Conservation (phyloP, 2,888 invertebrate genomes). For the Melieria crassipennis region DNA sequence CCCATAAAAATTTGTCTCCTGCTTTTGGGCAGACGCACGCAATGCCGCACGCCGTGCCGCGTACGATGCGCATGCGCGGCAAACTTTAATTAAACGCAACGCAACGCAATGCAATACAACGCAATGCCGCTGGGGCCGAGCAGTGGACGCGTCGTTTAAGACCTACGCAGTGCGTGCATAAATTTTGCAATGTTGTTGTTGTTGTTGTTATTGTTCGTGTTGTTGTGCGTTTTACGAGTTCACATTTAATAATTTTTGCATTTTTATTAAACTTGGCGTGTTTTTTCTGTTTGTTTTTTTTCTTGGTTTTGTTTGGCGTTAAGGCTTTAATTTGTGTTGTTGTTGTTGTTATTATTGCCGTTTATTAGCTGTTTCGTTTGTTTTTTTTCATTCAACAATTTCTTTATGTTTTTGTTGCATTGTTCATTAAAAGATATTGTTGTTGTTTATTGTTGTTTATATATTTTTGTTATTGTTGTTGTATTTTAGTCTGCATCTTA, state of each 20-base stretch:
- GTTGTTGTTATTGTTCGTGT: constrained; percentile 6
- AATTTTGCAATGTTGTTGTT: neutral
- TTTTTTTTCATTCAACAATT: too few relatives aligned
- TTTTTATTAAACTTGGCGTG: constrained; percentile 51
- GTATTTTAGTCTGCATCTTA: constrained; percentile 41
- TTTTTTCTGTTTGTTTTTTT: neutral
- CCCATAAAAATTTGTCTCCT: constrained; percentile 52
- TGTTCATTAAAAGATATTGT: neutral
- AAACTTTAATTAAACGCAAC: constrained; percentile 30
- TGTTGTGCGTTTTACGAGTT: constrained; percentile 52
- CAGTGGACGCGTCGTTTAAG: neutral
- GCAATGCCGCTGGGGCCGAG: too few relatives aligned
- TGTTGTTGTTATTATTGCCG: constrained; percentile 15
- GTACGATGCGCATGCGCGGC: constrained; percentile 21
- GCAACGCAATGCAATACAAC: neutral
- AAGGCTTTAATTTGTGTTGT: constrained; percentile 1
- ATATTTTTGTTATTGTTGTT: constrained; percentile 41
- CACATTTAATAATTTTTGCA: constrained; percentile 55
- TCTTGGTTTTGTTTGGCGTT: constrained; percentile 11
- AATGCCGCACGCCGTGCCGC: constrained; percentile 2
- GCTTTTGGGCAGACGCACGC: constrained; percentile 21
- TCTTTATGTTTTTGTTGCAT: too few relatives aligned
- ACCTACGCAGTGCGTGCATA: constrained; percentile 22
- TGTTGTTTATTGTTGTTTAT: neutral
- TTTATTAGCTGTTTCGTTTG: constrained; percentile 25